Evolutionary conservation across 2,888 invertebrate species (phyloP).

Genomic region (Erynnis tages): DNA sequence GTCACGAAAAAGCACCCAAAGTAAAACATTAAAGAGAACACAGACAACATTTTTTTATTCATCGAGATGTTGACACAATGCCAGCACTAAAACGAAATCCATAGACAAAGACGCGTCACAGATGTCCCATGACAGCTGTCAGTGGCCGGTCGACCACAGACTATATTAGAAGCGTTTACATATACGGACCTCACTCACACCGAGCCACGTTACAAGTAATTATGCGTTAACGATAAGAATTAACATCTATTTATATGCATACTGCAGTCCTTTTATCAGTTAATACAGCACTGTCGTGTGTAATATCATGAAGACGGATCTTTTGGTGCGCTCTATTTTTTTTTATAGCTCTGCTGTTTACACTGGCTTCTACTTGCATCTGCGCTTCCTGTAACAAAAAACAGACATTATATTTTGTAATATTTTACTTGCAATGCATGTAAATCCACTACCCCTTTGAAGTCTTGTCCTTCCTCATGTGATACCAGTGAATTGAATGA

Average conservation of each 20-base stretch:
- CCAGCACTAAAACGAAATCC: constrained; percentile 14
- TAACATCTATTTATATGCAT: constrained; percentile 66
- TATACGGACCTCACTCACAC: constrained; percentile 65
- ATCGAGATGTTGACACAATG: constrained; percentile 3
- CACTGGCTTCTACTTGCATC: constrained; percentile 58
- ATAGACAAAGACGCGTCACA: constrained; percentile 24
- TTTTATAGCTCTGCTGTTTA: constrained; percentile 64
- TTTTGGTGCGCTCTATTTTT: constrained; percentile 53
- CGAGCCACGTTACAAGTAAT: constrained; percentile 57
- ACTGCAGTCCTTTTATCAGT: constrained; percentile 57
- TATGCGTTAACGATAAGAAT: constrained; percentile 64
- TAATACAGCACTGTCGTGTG: constrained; percentile 55
- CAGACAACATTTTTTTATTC: constrained; percentile 10
- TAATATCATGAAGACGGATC: constrained; percentile 51
- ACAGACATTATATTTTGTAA: not conserved
- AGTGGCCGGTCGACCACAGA: constrained; percentile 46
- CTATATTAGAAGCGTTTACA: constrained; percentile 58
- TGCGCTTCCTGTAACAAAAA: constrained; percentile 55
- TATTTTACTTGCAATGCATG: not conserved
- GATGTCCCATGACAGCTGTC: constrained; percentile 40
- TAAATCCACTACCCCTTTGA: no score
- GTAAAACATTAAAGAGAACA: constrained; percentile 30
- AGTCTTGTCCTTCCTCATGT: no score
- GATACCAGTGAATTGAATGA: no score
- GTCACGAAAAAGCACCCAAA: constrained; percentile 57